phyloP scores from a whole-genome alignment of 1,140 invertebrate genomes.

The Pomacea maculata region DNA sequence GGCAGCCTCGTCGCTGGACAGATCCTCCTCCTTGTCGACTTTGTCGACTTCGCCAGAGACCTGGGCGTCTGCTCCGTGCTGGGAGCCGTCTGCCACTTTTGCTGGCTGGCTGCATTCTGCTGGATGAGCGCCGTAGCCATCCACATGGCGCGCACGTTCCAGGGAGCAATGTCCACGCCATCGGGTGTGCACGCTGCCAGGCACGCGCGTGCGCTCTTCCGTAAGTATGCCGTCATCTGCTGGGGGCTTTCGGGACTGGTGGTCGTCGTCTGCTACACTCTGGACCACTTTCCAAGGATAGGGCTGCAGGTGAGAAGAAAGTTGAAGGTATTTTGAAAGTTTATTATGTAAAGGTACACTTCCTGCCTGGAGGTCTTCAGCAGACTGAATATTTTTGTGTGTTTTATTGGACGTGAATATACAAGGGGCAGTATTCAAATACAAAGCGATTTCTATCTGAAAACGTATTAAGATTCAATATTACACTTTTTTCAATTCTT shows the following conservation, averaged over 20 bases:
- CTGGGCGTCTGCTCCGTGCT: conserved; percentile 60
- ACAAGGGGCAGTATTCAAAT: too few species aligned
- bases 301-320: too few species aligned
- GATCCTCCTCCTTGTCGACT: not conserved
- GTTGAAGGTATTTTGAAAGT: too few species aligned
- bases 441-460: too few species aligned
- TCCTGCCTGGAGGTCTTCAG: too few species aligned
- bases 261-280: not conserved
- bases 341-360: too few species aligned
- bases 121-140: conserved; percentile 93
- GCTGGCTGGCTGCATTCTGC: conserved; percentile 90
- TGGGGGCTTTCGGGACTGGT: conserved; percentile 10
- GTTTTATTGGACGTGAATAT: too few species aligned
- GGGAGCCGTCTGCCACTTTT: conserved; percentile 86
- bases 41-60: conserved; percentile 7
- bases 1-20: conserved; percentile 8
- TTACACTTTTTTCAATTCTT: too few species aligned
- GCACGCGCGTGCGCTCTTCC: not conserved
- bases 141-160: conserved; percentile 41
- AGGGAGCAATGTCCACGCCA: not conserved
- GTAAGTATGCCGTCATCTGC: conserved; percentile 4
- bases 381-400: too few species aligned
- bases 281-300: not conserved
- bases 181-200: not conserved
- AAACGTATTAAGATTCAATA: too few species aligned